Evolutionary conservation across 2,888 invertebrate species (phyloP).

Genomic region (Cephus rjabovi): DNA sequence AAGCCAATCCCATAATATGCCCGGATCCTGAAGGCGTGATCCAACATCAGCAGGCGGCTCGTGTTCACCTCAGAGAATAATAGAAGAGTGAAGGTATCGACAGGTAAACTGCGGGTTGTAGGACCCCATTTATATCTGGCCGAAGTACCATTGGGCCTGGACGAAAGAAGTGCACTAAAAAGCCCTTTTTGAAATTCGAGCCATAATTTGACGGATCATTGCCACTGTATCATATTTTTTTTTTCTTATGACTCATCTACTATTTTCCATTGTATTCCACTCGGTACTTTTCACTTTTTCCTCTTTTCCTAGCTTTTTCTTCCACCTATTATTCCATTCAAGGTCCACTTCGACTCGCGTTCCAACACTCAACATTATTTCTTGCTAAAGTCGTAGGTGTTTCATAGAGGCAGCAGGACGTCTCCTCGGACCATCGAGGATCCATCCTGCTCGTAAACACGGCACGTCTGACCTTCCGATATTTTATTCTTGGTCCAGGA

Average conservation of each 20-base stretch:
- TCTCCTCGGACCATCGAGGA: neutral
- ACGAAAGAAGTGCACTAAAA: neutral
- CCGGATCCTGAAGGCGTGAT: neutral
- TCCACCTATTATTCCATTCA: neutral
- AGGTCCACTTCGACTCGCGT: neutral
- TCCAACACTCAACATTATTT: neutral
- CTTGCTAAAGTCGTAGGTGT: neutral
- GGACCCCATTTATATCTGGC: neutral
- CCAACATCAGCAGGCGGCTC: neutral
- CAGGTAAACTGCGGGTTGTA: slow-evolving; percentile 6
- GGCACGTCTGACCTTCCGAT: neutral
- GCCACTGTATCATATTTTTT: neutral
- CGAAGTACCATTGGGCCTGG: neutral
- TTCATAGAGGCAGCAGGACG: neutral
- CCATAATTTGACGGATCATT: neutral
- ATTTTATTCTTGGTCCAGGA: neutral
- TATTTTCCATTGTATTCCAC: neutral
- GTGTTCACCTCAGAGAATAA: neutral
- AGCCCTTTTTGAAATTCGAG: neutral
- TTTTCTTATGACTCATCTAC: neutral
- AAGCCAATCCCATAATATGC: neutral
- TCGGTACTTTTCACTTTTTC: neutral
- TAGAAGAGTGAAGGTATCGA: slow-evolving; percentile 6
- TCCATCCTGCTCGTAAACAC: neutral
- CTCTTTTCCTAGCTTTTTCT: neutral